Percentiles rank a stretch among this genome's conserved stretches.
Conservation (phyloP, 2,888 invertebrate genomes). For the Lamellibrachia satsuma region DNA sequence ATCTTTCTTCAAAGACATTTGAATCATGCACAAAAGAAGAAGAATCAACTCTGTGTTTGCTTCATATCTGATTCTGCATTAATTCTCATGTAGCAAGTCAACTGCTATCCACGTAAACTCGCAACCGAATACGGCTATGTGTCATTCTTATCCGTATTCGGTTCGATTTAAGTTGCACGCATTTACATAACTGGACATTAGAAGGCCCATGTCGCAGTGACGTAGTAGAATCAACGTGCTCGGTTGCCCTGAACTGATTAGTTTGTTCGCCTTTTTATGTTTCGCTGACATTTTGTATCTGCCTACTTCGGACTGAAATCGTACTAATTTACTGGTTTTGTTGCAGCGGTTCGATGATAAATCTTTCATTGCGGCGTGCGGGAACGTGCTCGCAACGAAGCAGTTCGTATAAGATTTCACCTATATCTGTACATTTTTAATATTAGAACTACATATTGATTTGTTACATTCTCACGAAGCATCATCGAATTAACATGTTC, state of each 20-base stretch:
- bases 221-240: not conserved
- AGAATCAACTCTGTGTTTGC: not conserved
- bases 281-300: not conserved
- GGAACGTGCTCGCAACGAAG: not conserved
- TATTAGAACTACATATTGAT: not conserved
- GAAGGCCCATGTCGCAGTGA: not conserved
- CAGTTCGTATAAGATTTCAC: not conserved
- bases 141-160: not conserved
- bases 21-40: not conserved
- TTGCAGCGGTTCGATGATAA: not conserved
- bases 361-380: not conserved
- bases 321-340: not conserved
- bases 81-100: not conserved
- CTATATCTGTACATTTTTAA: not conserved
- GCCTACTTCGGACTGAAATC: not conserved
- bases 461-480: not conserved
- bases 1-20: too few species aligned
- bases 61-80: not conserved
- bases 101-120: not conserved
- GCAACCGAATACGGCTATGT: not conserved
- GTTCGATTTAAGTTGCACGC: not conserved
- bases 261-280: not conserved
- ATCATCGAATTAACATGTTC: not conserved
- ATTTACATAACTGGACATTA: not conserved
- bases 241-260: not conserved